Evolutionary conservation across 2,888 invertebrate genomes (phyloP).

Genomic region (Conomelus anceps): DNA sequence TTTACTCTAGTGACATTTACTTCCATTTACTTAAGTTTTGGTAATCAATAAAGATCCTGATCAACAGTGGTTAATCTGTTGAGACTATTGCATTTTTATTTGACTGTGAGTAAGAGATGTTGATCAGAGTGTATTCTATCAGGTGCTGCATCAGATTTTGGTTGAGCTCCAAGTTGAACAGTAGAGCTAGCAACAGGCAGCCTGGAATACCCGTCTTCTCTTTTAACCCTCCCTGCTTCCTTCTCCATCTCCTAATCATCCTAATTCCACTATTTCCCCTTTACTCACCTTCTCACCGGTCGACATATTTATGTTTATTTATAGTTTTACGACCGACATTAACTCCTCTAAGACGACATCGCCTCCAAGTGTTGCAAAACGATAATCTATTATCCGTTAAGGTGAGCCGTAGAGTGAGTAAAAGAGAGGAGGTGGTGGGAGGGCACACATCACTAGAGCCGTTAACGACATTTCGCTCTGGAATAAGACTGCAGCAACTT

Average conservation of each 20-base stretch:
- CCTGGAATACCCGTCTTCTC: no score
- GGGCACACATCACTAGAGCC: not conserved
- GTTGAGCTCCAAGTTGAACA: not conserved
- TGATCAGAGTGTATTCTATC: not conserved
- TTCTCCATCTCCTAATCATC: not conserved
- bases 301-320: not conserved
- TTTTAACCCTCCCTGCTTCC: no score
- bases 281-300: not conserved
- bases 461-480: not conserved
- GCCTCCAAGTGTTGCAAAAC: not conserved
- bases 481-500: not conserved
- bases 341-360: not conserved
- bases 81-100: not conserved
- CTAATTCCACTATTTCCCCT: not conserved
- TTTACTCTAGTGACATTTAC: no score
- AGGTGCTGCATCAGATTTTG: not conserved
- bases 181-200: not conserved
- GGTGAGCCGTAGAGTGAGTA: not conserved
- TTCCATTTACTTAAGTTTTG: no score
- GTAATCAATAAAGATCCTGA: no score
- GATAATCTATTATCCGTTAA: not conserved
- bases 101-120: not conserved
- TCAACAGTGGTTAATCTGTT: no score
- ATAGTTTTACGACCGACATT: not conserved
- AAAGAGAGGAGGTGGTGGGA: not conserved